Base-by-base conservation (phyloP, 1,140 invertebrate genomes). In the Oppia nitens region DNA sequence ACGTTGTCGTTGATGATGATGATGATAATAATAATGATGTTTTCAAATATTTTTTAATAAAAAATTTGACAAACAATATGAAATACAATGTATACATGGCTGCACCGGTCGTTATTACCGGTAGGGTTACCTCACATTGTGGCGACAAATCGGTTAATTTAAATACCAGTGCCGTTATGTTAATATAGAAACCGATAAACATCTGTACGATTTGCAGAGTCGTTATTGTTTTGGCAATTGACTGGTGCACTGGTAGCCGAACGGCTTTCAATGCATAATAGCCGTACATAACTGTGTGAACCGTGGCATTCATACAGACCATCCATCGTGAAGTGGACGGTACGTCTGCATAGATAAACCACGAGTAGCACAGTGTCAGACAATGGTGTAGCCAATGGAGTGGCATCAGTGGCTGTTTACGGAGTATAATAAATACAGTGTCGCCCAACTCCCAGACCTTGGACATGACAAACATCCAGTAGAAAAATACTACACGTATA, bases 301-400 rank as follows among this genome's bases (percentile, higher is more conserved):
- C 74, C 11, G 67, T 64, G 55, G 72, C 74, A 63, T 79, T 79
- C 68, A 79, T 74, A 0, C 71, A 69, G 64, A 75, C 72, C 61
- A 75, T 76, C 76, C 76, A 54, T 14, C 71, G 64, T 59, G 65
- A 64, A 61, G 66, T 66, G 17, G 72, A 68, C 14, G 89, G 93
- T 75, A 92, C 91, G 69, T 95, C 89, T 20, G 87, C 84, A 73
- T 94, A 96, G 3, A 87, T 91, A 75, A 92, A 96, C 93, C 93
- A 59, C 2, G 85, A 84, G 74, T 96, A 97, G 17, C 27, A 17
- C 12, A 79, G 68, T 12, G 77, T 77, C 20, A 74, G 72, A 3
- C 76, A 71, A 62, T 78, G 77, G 64, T 78, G 77, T 63, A 76
- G 78, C 76, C 76, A 78, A 60, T 79, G 78, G 32, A 79, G 70